Evolutionary conservation across 2,797 vertebrate species (phyloP).

Genomic region (Anguilla pacifica): DNA sequence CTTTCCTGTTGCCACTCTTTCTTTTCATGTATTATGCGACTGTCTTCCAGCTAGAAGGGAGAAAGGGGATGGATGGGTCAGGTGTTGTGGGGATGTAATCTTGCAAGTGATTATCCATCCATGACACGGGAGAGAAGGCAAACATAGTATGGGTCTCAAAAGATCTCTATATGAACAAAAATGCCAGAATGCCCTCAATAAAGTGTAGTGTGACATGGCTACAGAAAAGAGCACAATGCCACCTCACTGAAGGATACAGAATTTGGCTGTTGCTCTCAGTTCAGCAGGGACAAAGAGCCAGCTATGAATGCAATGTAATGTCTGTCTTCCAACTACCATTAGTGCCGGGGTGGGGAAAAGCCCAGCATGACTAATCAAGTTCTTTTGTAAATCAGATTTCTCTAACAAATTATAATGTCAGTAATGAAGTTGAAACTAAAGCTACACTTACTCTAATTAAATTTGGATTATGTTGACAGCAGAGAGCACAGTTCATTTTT

Average conservation of each 20-base stretch:
- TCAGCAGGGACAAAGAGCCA: neutral
- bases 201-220: neutral
- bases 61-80: neutral
- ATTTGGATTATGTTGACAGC: neutral
- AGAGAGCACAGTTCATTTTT: neutral
- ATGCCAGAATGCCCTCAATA: neutral
- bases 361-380: neutral
- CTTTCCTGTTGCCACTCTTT: neutral
- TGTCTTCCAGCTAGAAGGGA: neutral
- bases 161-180: neutral
- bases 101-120: neutral
- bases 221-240: neutral
- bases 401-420: slow-evolving; percentile 2
- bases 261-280: neutral
- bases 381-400: slow-evolving; percentile 9
- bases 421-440: neutral
- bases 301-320: neutral
- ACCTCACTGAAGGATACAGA: neutral
- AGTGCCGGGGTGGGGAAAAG: neutral
- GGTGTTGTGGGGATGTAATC: neutral
- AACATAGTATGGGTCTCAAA: neutral
- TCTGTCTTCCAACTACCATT: neutral
- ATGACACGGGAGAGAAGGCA: neutral
- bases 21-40: neutral
- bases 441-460: neutral